Percentiles rank a stretch among this genome's conserved stretches.
Conservation (phyloP, 2,888 invertebrate genomes). For the Drosophila siamana region DNA sequence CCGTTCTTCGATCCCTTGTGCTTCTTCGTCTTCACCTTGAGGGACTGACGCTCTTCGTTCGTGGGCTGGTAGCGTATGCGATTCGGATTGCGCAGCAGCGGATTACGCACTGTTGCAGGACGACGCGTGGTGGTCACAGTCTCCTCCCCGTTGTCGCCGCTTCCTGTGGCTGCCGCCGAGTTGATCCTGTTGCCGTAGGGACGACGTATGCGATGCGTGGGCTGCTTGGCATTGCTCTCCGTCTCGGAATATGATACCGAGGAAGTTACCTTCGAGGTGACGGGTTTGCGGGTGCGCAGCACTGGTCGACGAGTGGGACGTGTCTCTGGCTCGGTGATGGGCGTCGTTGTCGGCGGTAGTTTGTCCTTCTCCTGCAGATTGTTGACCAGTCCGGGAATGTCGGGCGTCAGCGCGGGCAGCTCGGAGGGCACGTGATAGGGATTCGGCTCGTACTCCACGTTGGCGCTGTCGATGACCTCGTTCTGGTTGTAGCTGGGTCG, state of each 20-base stretch:
- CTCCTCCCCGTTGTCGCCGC: slow-evolving; percentile 47
- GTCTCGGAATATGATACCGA: slow-evolving; percentile 83
- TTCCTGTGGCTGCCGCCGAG: slow-evolving; percentile 46
- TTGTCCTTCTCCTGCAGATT: slow-evolving; percentile 87
- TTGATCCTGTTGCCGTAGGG: slow-evolving; percentile 82
- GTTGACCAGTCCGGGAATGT: slow-evolving; percentile 88
- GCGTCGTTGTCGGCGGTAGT: slow-evolving; percentile 71
- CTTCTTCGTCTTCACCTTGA: slow-evolving; percentile 80
- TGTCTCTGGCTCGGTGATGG: slow-evolving; percentile 80
- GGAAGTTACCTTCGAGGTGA: slow-evolving; percentile 82
- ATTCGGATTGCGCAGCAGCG: slow-evolving; percentile 83
- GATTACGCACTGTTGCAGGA: slow-evolving; percentile 77
- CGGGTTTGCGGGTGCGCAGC: slow-evolving; percentile 86
- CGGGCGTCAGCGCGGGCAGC: slow-evolving; percentile 87
- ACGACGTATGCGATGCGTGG: slow-evolving; percentile 84
- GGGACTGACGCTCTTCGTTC: slow-evolving; percentile 83
- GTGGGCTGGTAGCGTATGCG: slow-evolving; percentile 85
- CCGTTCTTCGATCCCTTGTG: slow-evolving; percentile 71
- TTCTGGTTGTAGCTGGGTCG: slow-evolving; percentile 81
- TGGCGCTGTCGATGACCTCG: slow-evolving; percentile 83
- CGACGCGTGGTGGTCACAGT: slow-evolving; percentile 67
- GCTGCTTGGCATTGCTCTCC: slow-evolving; percentile 80
- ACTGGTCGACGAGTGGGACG: slow-evolving; percentile 86
- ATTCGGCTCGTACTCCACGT: slow-evolving; percentile 85
- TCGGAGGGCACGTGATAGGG: slow-evolving; percentile 87